Evolutionary conservation across 2,888 invertebrate species (phyloP).

Genomic region (Cataglyphis altisquamis): DNA sequence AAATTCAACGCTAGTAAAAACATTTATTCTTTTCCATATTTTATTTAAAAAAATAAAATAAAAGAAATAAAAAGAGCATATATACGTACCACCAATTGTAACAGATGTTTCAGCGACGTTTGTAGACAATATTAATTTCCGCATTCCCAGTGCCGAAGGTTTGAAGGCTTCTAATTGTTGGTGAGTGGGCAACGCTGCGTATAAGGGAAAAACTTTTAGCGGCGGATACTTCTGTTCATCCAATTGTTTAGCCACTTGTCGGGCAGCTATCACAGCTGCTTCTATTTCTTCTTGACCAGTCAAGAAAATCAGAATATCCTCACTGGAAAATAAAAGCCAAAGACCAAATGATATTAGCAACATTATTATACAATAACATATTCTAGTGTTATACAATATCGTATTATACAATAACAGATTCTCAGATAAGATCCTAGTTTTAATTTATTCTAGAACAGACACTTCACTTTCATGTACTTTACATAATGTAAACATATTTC

Average conservation of each 20-base stretch:
- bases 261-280: slow-evolving; percentile 91
- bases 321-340: slow-evolving; percentile 86
- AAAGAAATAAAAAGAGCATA: neutral
- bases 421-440: neutral
- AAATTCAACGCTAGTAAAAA: neutral
- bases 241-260: slow-evolving; percentile 90
- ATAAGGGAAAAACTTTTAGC: slow-evolving; percentile 94
- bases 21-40: neutral
- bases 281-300: slow-evolving; percentile 99
- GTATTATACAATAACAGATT: neutral
- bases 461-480: neutral
- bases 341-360: neutral
- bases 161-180: slow-evolving; percentile 96
- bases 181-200: slow-evolving; percentile 95
- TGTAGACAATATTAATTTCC: slow-evolving; percentile 97
- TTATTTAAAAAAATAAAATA: neutral
- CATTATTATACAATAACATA: neutral
- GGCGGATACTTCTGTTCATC: slow-evolving; percentile 88
- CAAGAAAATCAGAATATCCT: slow-evolving; percentile 96
- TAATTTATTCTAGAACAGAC: neutral
- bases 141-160: slow-evolving; percentile 90
- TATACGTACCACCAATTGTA: slow-evolving; percentile 92
- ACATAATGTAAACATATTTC: neutral
- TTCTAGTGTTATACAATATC: neutral
- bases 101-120: slow-evolving; percentile 99